Conservation (phyloP, 1,140 invertebrate species). For the Drosophila subobscura region DNA sequence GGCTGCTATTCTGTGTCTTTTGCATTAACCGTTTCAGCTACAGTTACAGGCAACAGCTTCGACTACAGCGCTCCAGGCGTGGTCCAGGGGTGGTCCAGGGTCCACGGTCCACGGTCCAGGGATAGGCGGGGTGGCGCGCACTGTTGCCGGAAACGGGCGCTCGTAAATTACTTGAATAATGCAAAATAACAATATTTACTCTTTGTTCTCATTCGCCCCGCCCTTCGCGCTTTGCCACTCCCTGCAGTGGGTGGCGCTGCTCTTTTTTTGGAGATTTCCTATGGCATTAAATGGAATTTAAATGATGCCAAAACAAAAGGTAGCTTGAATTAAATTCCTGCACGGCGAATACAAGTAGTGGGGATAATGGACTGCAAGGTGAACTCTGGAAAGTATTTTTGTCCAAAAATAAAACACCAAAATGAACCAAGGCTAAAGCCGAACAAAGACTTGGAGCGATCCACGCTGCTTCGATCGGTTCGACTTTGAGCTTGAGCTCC, state of each 20-base stretch:
- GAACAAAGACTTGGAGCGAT: too few species aligned
- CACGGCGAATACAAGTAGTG: conserved; percentile 7
- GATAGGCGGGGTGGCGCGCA: background rate
- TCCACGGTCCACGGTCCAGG: too few species aligned
- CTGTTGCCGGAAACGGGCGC: conserved; percentile 55
- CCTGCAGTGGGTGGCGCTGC: background rate
- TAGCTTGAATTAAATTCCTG: background rate
- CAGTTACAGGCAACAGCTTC: conserved; percentile 25
- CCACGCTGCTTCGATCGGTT: too few species aligned
- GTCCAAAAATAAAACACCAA: too few species aligned
- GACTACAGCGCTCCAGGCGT: background rate
- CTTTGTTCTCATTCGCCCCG: conserved; percentile 47
- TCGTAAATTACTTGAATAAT: conserved; percentile 80
- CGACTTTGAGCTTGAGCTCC: too few species aligned
- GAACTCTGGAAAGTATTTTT: background rate
- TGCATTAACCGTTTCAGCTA: conserved; percentile 52
- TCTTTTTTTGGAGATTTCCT: background rate
- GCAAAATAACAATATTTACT: conserved; percentile 79
- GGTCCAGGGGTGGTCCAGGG: too few species aligned
- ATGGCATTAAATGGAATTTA: conserved; percentile 39
- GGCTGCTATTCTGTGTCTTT: conserved; percentile 47
- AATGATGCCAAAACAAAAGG: conserved; percentile 37
- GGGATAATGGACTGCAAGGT: background rate
- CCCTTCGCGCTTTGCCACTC: background rate
- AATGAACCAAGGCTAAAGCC: too few species aligned